These are phyloP conservation scores for Mastigias papua DNA, from an alignment of 30 jellyfish, hydroid and myxozoan species.

Conservation along the genomic window DNA sequence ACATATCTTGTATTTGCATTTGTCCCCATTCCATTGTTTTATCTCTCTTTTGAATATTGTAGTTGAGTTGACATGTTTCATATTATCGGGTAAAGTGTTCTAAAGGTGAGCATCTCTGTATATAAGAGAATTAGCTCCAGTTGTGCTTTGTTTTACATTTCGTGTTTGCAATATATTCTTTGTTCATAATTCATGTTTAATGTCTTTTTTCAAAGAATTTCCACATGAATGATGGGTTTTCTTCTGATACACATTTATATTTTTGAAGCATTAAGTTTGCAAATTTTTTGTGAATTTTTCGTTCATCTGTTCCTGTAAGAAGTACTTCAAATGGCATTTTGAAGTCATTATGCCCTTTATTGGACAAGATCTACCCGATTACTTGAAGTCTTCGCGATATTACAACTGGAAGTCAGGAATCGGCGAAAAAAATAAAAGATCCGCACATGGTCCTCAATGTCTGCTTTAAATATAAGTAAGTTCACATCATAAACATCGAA, in stretches of 20 bases:
- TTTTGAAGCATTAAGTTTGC: slow-evolving; percentile 22
- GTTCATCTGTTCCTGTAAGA: slow-evolving; percentile 22
- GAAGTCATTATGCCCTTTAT: slow-evolving; percentile 38
- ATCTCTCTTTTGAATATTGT: slow-evolving; percentile 21
- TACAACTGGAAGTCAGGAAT: too few species aligned
- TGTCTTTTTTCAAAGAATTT: slow-evolving; percentile 45
- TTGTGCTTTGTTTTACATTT: slow-evolving; percentile 17
- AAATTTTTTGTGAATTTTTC: slow-evolving; percentile 22
- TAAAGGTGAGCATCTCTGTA: slow-evolving; percentile 39
- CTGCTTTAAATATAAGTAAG: too few species aligned
- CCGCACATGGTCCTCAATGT: too few species aligned
- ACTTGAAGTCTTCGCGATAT: slow-evolving; percentile 24
- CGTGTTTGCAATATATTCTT: slow-evolving; percentile 32
- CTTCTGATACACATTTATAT: slow-evolving; percentile 25
- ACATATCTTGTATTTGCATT: slow-evolving; percentile 34
- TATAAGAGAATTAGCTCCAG: slow-evolving; percentile 14
- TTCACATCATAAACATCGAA: too few species aligned
- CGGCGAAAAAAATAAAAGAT: too few species aligned
- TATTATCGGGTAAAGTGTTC: slow-evolving; percentile 34
- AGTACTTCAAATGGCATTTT: slow-evolving; percentile 32
- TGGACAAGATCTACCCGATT: slow-evolving; percentile 40
- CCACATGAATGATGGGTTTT: slow-evolving; percentile 57
- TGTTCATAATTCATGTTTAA: slow-evolving; percentile 14
- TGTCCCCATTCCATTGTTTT: slow-evolving; percentile 21
- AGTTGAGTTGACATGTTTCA: background rate